Conservation (phyloP, 2,797 vertebrate species). For the Myotis myotis region DNA sequence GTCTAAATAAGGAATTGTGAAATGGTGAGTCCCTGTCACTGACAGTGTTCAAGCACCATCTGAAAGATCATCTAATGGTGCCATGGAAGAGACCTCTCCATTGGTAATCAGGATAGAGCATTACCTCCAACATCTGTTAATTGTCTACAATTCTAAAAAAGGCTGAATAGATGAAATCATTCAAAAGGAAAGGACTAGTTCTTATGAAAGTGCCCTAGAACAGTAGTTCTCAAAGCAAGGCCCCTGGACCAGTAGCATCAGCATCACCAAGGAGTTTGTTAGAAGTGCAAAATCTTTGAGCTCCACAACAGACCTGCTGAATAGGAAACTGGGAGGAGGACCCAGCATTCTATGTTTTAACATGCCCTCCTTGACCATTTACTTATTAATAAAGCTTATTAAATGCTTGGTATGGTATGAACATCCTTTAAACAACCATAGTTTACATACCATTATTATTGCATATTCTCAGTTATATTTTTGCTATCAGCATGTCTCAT, state of each 20-base stretch:
- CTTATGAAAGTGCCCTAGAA: background rate
- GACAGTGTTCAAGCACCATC: background rate
- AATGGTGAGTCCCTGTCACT: background rate
- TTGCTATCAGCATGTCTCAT: background rate
- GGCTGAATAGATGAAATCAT: background rate
- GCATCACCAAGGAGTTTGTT: background rate
- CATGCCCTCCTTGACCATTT: background rate
- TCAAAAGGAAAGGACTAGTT: constrained; percentile 21
- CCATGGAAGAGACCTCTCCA: background rate
- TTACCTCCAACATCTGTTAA: background rate
- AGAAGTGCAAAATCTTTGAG: background rate
- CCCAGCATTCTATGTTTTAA: background rate
- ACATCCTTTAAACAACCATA: background rate
- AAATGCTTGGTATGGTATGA: background rate
- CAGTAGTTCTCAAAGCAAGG: background rate
- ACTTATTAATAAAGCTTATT: constrained; percentile 32
- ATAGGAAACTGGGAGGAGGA: background rate
- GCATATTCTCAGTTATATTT: background rate
- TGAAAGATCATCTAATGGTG: background rate
- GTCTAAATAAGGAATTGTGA: background rate
- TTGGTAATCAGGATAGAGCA: background rate
- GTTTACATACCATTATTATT: background rate
- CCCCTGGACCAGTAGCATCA: background rate
- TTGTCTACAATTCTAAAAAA: background rate
- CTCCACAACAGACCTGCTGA: background rate